These are phyloP conservation scores for Pongo pygmaeus DNA, from an alignment of 2,113 vertebrate genomes.

Conservation along the genomic window DNA sequence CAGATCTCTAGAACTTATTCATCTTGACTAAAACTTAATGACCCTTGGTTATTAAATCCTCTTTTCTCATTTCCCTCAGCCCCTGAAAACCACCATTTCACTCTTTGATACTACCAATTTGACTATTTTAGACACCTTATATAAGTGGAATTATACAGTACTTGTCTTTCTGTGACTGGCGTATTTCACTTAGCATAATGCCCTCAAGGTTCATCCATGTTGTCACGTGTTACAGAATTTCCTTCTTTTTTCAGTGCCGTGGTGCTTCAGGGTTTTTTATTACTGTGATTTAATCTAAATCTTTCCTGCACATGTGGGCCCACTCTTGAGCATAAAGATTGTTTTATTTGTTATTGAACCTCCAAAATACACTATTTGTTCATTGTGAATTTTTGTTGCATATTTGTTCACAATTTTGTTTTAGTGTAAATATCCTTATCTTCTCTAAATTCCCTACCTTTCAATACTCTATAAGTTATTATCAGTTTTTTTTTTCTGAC, in stretches of 20 bases:
- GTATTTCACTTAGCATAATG: neutral
- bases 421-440: neutral
- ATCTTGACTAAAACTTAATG: neutral
- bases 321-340: neutral
- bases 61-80: neutral
- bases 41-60: neutral
- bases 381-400: neutral
- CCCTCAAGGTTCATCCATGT: neutral
- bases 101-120: neutral
- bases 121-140: neutral
- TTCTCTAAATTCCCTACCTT: neutral
- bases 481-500: neutral
- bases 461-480: neutral
- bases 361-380: neutral
- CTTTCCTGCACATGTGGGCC: neutral
- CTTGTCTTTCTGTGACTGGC: neutral
- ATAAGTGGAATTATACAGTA: neutral
- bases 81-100: too few species aligned
- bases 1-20: neutral
- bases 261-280: neutral
- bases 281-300: neutral
- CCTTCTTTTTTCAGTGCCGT: neutral
- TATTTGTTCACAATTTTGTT: neutral
- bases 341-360: neutral
- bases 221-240: neutral